Base-by-base conservation (phyloP, 1,140 invertebrate species). In the Polypedilum vanderplanki region DNA sequence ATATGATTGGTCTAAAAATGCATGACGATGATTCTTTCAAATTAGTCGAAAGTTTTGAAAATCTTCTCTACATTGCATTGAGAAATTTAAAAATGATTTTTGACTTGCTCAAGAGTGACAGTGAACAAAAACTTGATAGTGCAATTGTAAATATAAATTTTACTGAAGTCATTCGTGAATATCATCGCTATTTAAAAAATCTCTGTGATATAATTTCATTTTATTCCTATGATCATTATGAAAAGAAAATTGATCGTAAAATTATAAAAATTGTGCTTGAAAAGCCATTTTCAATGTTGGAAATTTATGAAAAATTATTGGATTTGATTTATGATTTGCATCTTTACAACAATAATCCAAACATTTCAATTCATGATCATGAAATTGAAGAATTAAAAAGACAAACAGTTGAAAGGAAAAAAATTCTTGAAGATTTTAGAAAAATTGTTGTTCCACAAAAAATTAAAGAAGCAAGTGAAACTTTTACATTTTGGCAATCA, bases 401-500 rank as follows among this genome's bases (percentile, higher is more conserved):
- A 18, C 65, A 70, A 18, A 70, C 65, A 5, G 5, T 70, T 9
- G 65, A 70, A 12, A 18, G 65, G 18, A 70, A 70, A 18, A 18
- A 70, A 12, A 12, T 22, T 7, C n/a, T 70, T 20, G 65, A 70
- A 70, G 20, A 70, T 70, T 70, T 70, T 70, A 18, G 20, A 70
- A 70, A 70, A 70, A 12, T 70, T 7, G 10, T 22, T 7, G 20
- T 70, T 5, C 5, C 17, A 12, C 65, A 86, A 76, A 87, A 85
- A 75, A 81, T 86, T 64, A 85, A 87, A 75, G 87, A 90, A 79
- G 91, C 92, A 0, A 90, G 91, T 76, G 78, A 81, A 18, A 95
- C 92, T 0, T 88, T 88, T 80, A 78, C 84, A 33, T 94, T 93
- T 86, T 95, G 92, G 93, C 88, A 92, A 78, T 88, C 83, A 75